Base-by-base conservation (phyloP, 1,140 invertebrate species). In the Drosophila prosaltans region DNA sequence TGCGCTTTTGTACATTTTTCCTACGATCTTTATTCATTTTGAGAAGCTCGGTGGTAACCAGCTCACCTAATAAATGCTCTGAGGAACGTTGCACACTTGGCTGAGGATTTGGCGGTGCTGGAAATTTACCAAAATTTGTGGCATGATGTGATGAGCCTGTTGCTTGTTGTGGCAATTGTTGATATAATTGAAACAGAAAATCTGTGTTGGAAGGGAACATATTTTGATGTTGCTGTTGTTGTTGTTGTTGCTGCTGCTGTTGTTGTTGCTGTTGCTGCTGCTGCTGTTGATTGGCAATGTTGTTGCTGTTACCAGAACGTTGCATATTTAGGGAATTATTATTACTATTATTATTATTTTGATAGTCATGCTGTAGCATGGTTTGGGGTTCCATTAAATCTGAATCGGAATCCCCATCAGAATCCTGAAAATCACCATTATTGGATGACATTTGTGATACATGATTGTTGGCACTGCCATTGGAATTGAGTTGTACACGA, bases 1-100 rank as follows among this genome's bases (percentile, higher is more conserved):
- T 92, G 58, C 90, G 65, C 55, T 90, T 91, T 67, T 92, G 91
- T 11, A 83, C 91, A 58, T 75, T 81, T 72, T 91, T 92, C 51
- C 90, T 88, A 21, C 89, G 76, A 65, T 92, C 91, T 69, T 91
- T 92, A 57, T 73, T 85, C 91, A 92, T 92, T 67, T 92, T 92
- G 0, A 91, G 73, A 9, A 92, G 69, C 69, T 92, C 91, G 32
- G 90, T 91, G 54, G 91, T 92, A 3, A 92, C 91, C 40, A 92
- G 61, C 61, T 92, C 91, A 10, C 91, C 91, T 30, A 92, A 66
- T 45, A 92, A 60, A 63, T 92, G 91, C 68, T 92, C 91, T 24
- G 91, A 92, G 10, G 79, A 79, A 7, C 91, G 91, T 26, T 91
- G 81, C 40, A 78, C 36, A 32, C 64, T 78, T 40, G 51, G 62